Percentiles rank a stretch among this genome's conserved stretches.
Conservation (phyloP, 2,797 vertebrate genomes). For the Hybognathus amarus region DNA sequence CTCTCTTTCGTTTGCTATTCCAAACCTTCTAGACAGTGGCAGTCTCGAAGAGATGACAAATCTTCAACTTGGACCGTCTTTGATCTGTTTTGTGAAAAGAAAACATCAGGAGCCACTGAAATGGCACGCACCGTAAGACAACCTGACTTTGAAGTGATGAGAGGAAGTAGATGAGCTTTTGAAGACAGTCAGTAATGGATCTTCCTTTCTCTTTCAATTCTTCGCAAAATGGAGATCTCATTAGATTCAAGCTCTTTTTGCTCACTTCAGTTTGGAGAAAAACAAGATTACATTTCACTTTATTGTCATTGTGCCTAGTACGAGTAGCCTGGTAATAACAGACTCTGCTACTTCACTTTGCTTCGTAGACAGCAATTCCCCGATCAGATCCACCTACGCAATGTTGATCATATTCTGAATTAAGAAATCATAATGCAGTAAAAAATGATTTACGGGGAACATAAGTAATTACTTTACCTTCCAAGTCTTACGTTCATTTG, state of each 20-base stretch:
- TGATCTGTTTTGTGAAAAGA: slow-evolving; percentile 47
- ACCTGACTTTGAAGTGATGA: slow-evolving; percentile 35
- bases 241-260: slow-evolving; percentile 42
- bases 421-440: too few relatives aligned
- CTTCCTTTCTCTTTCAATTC: slow-evolving; percentile 24
- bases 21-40: slow-evolving; percentile 17
- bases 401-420: too few relatives aligned
- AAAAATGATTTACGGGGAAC: too few relatives aligned
- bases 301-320: background rate
- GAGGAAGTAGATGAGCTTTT: slow-evolving; percentile 31
- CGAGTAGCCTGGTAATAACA: too few relatives aligned
- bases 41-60: slow-evolving; percentile 28
- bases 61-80: slow-evolving; percentile 19
- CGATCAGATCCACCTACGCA: too few relatives aligned
- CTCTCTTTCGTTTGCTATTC: slow-evolving; percentile 6
- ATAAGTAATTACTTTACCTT: too few relatives aligned
- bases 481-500: too few relatives aligned
- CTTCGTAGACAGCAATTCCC: too few relatives aligned
- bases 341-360: too few relatives aligned
- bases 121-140: slow-evolving; percentile 27
- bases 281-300: slow-evolving; percentile 19
- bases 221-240: slow-evolving; percentile 44
- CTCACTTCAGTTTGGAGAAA: slow-evolving; percentile 31
- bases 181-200: slow-evolving; percentile 24
- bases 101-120: slow-evolving; percentile 39